A percentile compares a stretch with the other conserved stretches of the same genome.
These are phyloP conservation scores for Podarcis raffonei DNA, from an alignment of 2,113 vertebrate species.

Conservation along the genomic window DNA sequence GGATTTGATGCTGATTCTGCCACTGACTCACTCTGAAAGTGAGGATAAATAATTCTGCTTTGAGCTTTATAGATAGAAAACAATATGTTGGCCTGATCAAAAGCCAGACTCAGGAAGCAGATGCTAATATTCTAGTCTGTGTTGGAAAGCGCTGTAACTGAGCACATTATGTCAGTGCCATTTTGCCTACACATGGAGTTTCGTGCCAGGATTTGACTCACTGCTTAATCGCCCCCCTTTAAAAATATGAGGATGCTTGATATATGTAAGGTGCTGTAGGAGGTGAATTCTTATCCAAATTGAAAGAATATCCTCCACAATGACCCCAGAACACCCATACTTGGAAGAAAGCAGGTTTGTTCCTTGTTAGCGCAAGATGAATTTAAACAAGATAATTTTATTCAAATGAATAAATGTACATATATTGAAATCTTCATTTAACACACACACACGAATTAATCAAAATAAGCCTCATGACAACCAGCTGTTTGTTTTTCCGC, in stretches of 20 bases:
- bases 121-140: constrained; percentile 26
- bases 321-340: not conserved
- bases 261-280: not conserved
- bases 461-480: constrained; percentile 21
- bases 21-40: constrained; percentile 7
- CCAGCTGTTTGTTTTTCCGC: constrained; percentile 38
- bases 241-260: constrained; percentile 12
- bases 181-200: constrained; percentile 14
- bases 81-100: constrained; percentile 10
- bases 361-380: constrained; percentile 21
- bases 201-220: constrained; percentile 14
- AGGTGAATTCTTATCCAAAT: constrained; percentile 10
- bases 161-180: constrained; percentile 17
- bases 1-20: not conserved
- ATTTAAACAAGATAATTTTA: constrained; percentile 24
- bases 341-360: constrained; percentile 8
- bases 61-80: constrained; percentile 25
- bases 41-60: constrained; percentile 25
- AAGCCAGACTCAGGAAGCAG: constrained; percentile 18
- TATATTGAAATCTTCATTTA: constrained; percentile 12
- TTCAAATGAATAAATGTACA: constrained; percentile 20
- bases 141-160: constrained; percentile 12
- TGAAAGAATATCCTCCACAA: not conserved
- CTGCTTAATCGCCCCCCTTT: not conserved
- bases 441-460: constrained; percentile 11